These are phyloP conservation scores for Prionailurus viverrinus DNA, from an alignment of 2,113 vertebrate genomes.

Conservation along the genomic window DNA sequence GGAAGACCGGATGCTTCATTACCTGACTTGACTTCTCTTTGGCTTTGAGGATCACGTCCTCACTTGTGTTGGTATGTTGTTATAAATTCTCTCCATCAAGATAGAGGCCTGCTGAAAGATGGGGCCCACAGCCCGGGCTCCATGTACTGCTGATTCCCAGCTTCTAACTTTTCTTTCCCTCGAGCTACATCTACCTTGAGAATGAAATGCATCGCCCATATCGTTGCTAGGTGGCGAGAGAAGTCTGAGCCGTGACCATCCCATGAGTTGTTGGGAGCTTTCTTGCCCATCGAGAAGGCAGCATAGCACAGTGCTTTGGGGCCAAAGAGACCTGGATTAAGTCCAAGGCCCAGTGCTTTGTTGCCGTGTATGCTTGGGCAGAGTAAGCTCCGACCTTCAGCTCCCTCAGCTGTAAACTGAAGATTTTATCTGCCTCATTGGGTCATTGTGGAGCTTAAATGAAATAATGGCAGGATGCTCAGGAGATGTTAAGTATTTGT, in stretches of 20 bases:
- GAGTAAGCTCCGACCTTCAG: not conserved
- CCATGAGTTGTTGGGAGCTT: not conserved
- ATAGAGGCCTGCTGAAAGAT: not conserved
- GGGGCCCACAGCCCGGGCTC: no score
- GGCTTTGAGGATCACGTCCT: not conserved
- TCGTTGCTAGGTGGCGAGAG: not conserved
- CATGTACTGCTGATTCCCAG: not conserved
- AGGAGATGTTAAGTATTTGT: conserved; percentile 26
- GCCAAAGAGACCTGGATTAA: not conserved
- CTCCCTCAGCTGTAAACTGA: not conserved
- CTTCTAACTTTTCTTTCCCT: not conserved
- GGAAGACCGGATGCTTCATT: not conserved
- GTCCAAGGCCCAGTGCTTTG: not conserved
- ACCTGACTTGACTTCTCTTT: not conserved
- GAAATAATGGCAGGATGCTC: not conserved
- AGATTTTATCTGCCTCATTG: not conserved
- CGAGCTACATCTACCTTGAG: not conserved
- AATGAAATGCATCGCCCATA: not conserved
- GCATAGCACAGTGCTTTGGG: not conserved
- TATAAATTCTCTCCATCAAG: not conserved
- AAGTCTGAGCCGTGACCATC: not conserved
- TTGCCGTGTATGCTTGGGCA: not conserved
- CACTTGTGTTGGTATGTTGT: not conserved
- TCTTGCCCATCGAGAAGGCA: not conserved
- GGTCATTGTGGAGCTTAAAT: conserved; percentile 1